Evolutionary conservation across 2,113 vertebrate species (phyloP).

Genomic region (Anoplopoma fimbria): DNA sequence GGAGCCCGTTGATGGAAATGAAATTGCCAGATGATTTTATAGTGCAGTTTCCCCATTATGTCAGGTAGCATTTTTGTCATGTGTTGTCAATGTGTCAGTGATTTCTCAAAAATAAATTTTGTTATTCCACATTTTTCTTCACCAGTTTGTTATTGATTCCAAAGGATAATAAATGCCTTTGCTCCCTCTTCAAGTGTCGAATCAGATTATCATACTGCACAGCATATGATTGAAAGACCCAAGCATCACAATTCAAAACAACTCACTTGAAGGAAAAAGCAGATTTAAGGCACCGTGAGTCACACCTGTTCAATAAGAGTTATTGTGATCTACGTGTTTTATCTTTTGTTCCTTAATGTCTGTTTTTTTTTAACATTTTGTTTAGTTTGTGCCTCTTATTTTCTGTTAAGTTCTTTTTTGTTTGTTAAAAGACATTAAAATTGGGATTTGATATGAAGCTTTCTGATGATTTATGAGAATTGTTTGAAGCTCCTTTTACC

Average conservation of each 20-base stretch:
- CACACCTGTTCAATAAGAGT: constrained; percentile 23
- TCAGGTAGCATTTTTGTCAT: not conserved
- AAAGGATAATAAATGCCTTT: constrained; percentile 22
- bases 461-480: constrained; percentile 1
- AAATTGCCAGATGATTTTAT: not conserved
- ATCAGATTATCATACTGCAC: constrained; percentile 39
- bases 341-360: constrained; percentile 38
- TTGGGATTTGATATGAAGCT: not conserved
- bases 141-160: constrained; percentile 20
- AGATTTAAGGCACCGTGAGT: constrained; percentile 33
- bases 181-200: constrained; percentile 34
- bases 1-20: not conserved
- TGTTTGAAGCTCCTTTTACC: not conserved
- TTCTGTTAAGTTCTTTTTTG: constrained; percentile 12
- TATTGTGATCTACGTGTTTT: constrained; percentile 15
- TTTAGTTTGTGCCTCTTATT: constrained; percentile 18
- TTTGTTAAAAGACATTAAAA: constrained; percentile 22
- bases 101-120: not conserved
- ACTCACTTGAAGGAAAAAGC: constrained; percentile 40
- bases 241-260: constrained; percentile 44
- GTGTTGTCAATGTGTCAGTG: not conserved
- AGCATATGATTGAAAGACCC: constrained; percentile 32
- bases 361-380: constrained; percentile 1
- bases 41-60: not conserved
- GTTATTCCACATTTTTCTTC: constrained; percentile 22